Conservation (phyloP, 2,797 vertebrate genomes). For the Coregonus suidteri region DNA sequence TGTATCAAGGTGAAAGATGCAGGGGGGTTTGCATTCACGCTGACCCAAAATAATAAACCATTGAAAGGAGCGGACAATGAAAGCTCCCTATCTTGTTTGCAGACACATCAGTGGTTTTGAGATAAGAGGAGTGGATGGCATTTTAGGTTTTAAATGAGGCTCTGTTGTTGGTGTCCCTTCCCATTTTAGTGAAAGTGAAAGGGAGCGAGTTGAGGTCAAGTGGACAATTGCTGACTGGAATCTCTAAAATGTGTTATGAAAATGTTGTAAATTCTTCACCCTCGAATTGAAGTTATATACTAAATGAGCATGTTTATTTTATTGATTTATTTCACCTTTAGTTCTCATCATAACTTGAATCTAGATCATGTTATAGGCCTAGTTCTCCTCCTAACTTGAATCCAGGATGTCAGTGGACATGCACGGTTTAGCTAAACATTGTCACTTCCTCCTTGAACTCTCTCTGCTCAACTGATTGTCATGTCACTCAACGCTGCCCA, state of each 20-base stretch:
- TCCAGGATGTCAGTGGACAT: no score
- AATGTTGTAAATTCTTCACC: not conserved
- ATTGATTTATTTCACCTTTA: not conserved
- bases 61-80: conserved; percentile 42
- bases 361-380: no score
- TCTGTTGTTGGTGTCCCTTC: not conserved
- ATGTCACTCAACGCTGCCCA: conserved; percentile 43
- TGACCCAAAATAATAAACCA: conserved; percentile 47
- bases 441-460: conserved; percentile 48
- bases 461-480: conserved; percentile 29
- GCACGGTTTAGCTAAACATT: conserved; percentile 3
- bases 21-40: conserved; percentile 63
- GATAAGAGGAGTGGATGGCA: conserved; percentile 47
- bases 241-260: not conserved
- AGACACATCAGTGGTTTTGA: conserved; percentile 42
- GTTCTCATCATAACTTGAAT: not conserved
- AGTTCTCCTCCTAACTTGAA: no score
- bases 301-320: not conserved
- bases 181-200: not conserved
- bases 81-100: conserved; percentile 43
- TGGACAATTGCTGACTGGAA: not conserved
- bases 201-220: not conserved
- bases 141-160: not conserved
- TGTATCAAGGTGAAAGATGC: conserved; percentile 48
- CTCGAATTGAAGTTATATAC: not conserved